These are phyloP conservation scores for Oreotrochilus melanogaster DNA, from an alignment of 2,113 vertebrate genomes.

Conservation along the genomic window DNA sequence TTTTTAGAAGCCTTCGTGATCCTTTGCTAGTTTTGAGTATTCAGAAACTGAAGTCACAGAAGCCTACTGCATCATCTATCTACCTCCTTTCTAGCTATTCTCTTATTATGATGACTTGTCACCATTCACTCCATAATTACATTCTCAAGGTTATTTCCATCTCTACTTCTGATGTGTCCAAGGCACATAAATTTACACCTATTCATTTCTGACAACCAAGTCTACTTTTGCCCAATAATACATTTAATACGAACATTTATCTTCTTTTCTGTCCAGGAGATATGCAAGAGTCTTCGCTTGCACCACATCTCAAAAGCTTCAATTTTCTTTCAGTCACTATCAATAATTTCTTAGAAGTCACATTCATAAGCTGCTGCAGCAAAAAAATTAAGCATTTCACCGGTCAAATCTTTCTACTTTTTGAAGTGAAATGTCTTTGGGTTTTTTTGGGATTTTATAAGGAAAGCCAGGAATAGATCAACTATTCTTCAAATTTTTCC, in stretches of 20 bases:
- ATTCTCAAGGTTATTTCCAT: conserved; percentile 61
- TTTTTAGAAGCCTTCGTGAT: conserved; percentile 2
- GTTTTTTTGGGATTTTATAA: background rate
- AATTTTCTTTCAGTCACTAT: conserved; percentile 39
- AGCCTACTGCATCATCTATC: conserved; percentile 31
- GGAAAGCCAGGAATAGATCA: background rate
- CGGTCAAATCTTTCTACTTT: background rate
- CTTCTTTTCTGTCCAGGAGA: conserved; percentile 4
- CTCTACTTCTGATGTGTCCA: conserved; percentile 29
- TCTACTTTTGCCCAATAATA: conserved; percentile 42
- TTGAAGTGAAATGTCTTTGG: background rate
- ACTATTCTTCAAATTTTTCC: background rate
- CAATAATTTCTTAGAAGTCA: conserved; percentile 25
- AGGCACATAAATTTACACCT: conserved; percentile 42
- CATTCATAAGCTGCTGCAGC: background rate
- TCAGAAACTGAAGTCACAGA: conserved; percentile 23
- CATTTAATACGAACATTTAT: conserved; percentile 51
- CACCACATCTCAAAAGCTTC: background rate
- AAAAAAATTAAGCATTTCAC: conserved; percentile 11
- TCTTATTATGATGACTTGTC: conserved; percentile 39
- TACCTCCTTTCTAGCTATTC: conserved; percentile 14
- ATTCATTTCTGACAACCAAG: conserved; percentile 47
- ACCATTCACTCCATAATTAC: conserved; percentile 42
- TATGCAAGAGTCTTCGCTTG: background rate
- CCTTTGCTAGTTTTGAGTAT: background rate